Base-by-base conservation (phyloP, 2,888 invertebrate genomes). In the Rhorus exstirpatorius region DNA sequence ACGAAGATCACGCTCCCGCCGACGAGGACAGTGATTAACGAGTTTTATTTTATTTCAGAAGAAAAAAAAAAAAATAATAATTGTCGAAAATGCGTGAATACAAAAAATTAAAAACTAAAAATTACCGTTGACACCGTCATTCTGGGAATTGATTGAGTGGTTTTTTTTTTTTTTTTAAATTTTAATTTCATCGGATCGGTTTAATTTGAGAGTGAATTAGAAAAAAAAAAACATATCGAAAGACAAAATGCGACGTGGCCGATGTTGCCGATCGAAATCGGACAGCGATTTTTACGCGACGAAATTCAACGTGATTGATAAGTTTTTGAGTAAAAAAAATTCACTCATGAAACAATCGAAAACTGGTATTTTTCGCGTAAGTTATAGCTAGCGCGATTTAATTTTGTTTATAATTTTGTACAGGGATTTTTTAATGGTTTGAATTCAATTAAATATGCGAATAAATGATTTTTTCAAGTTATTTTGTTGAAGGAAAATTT, bases 261-360 rank as follows among this genome's bases (percentile, higher is more conserved):
- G 79, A n/a, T 85, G 79, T 41, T 76, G 82, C 21, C 84, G 85
- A 74, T 87, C 87, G 17, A 85, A 83, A 65, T 89, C 89, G 44
- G 71, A 84, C 14, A 55, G 79, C 60, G 84, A 89, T 72, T 81
- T 89, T 14, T 82, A 85, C 0, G 26, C 81, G 3, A 81, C 76
- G 1, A 86, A 87, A 71, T 84, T 89, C 2, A 88, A 88, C 17
- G 83, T 87, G 2, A 89, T 92, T 4, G 88, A 88, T 14, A 87
- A 88, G 79, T 82, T 89, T 21, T 81, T 91, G 49, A 77, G 87
- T 68, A 83, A 53, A 44, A 87, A 86, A 60, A 83, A 71, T 31
- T 79, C 81, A 1, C 79, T 83, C 31, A 83, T 88, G 17, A 87
- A 85, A 70, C 68, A 81, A 55, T 88, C 88, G 14, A 88, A 86